phyloP scores from a whole-genome alignment of 2,113 vertebrate genomes.

The Ia io region DNA sequence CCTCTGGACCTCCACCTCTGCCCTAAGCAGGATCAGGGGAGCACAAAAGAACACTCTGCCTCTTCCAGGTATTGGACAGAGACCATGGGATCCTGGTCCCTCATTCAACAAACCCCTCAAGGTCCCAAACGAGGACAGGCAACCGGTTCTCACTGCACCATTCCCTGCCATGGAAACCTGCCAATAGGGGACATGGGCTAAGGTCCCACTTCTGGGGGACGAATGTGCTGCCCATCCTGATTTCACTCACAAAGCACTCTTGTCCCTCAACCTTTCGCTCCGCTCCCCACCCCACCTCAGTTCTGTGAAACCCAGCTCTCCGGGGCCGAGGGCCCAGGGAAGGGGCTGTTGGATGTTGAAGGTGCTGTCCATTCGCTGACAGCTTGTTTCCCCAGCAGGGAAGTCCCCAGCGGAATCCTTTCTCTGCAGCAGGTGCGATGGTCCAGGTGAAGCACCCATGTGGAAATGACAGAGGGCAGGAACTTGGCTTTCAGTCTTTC shows the following conservation, averaged over 20 bases:
- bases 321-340: neutral
- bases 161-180: neutral
- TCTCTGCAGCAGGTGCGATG: neutral
- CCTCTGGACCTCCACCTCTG: neutral
- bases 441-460: fast-evolving
- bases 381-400: neutral
- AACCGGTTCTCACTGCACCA: neutral
- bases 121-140: fast-evolving
- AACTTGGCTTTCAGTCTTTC: too few species aligned
- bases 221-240: neutral
- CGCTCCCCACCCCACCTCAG: fast-evolving
- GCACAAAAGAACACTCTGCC: neutral
- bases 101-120: fast-evolving
- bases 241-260: neutral
- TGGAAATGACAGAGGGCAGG: fast-evolving
- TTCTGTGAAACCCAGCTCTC: neutral
- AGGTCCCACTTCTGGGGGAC: neutral
- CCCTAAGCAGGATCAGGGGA: neutral
- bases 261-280: neutral
- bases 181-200: neutral
- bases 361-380: neutral
- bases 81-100: neutral
- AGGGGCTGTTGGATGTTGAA: too few species aligned
- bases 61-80: neutral
- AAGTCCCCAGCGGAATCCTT: fast-evolving